phyloP scores from a whole-genome alignment of 2,113 vertebrate genomes.

The Scopus umbretta region DNA sequence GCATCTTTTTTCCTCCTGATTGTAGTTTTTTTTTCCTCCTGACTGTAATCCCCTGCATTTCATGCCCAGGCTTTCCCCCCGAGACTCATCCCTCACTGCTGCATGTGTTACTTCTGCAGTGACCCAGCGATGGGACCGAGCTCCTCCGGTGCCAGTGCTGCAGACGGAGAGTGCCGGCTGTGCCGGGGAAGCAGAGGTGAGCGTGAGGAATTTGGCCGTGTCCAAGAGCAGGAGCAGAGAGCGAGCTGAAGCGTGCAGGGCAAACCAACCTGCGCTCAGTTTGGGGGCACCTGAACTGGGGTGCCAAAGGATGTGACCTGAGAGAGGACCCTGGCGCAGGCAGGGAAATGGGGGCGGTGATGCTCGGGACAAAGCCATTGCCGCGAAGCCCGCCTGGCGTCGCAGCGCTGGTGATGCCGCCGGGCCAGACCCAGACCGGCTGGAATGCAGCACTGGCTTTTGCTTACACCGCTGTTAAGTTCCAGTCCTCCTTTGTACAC shows the following conservation, averaged over 20 bases:
- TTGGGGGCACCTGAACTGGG: too few species aligned
- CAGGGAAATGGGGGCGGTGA: neutral
- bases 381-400: neutral
- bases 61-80: neutral
- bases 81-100: neutral
- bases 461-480: rapidly evolving
- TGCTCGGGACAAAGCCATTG: neutral
- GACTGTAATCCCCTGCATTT: too few species aligned
- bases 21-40: neutral
- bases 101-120: neutral
- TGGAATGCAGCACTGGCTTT: neutral
- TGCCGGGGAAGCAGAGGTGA: neutral
- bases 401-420: neutral
- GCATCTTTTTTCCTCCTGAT: neutral
- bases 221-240: neutral
- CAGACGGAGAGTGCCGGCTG: rapidly evolving
- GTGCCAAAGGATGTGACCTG: neutral
- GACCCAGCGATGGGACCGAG: rapidly evolving
- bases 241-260: rapidly evolving
- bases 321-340: too few species aligned
- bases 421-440: neutral
- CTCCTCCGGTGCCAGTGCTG: neutral
- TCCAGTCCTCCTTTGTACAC: rapidly evolving
- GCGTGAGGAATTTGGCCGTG: neutral
- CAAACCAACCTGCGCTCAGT: neutral